Percentiles rank a stretch among this genome's conserved stretches.
Conservation (phyloP, 30 jellyfish, hydroid and myxozoan species). For the Nemopilema nomurai region DNA sequence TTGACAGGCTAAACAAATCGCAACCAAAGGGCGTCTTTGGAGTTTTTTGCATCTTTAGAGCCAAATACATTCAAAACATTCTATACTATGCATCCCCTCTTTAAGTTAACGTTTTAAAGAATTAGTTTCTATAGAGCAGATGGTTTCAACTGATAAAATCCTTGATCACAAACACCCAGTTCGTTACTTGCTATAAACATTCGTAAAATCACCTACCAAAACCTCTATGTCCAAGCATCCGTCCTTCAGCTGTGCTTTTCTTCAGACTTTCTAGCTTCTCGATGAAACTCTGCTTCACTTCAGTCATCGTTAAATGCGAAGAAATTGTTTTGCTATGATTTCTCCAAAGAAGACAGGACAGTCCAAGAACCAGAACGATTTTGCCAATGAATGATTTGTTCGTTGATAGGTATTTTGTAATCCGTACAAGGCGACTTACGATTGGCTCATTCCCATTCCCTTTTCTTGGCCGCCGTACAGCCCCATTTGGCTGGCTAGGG, state of each 20-base stretch:
- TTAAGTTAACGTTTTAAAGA: too few species aligned
- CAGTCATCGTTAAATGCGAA: slow-evolving; percentile 54
- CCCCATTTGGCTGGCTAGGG: background rate
- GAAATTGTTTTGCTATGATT: slow-evolving; percentile 39
- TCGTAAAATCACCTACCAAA: slow-evolving; percentile 52
- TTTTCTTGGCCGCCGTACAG: background rate
- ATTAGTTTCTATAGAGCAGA: too few species aligned
- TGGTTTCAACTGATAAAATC: too few species aligned
- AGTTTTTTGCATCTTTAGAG: too few species aligned
- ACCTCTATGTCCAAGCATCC: slow-evolving; percentile 72
- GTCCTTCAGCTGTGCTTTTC: slow-evolving; percentile 47
- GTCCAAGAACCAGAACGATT: background rate
- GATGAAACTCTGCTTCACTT: slow-evolving; percentile 37
- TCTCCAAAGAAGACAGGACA: slow-evolving; percentile 23
- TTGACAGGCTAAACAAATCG: too few species aligned
- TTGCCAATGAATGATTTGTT: background rate
- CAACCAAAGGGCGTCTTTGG: too few species aligned
- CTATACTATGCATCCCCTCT: too few species aligned
- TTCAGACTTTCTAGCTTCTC: slow-evolving; percentile 23
- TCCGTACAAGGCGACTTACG: background rate
- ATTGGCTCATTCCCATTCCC: background rate
- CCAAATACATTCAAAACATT: too few species aligned
- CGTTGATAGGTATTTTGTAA: background rate
- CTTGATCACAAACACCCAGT: background rate
- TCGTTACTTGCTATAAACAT: background rate